Base-by-base conservation (phyloP, 2,797 vertebrate genomes). In the Lepidocolaptes lacrymiger region DNA sequence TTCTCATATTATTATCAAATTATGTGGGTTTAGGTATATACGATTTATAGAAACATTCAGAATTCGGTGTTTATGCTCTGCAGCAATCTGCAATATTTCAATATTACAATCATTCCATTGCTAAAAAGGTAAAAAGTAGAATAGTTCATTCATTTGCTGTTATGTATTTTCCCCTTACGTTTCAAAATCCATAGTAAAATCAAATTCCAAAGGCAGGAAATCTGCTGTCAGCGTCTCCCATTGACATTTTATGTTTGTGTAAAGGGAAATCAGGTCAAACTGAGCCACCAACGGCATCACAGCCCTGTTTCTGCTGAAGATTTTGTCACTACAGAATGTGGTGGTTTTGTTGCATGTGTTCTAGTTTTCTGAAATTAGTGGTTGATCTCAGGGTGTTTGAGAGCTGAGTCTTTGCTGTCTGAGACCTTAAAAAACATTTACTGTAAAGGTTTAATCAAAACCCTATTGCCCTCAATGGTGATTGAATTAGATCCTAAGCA, bases 201-300 rank as follows among this genome's bases (percentile, higher is more conserved):
- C 34, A 28, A 56, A 86, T 59, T 56, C 44, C 80, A 43, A 24
- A 89, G 80, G 52, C 63, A n/a, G 28, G 56, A 72, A 82, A 88
- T 67, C 73, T 64, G n/a, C 56, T 56, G 63, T 46, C 5, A 0
- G 28, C 66, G 0, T 81, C 93, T 95, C 67, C 67, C 71, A 54
- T 66, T 73, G 79, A 78, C 63, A 62, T 92, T 84, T 88, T 56
- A 28, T 41, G 34, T 67, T 93, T 52, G 44, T 48, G 20, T 84
- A 67, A 80, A 91, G 41, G 21, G 88, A 97, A 95, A 96, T 84
- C 73, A 91, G 91, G 92, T 93, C 94, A 94, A 92, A 66, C 22
- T 21, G 41, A 93, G 64, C 39, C 91, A 92, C 63, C 51, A 55
- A 62, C 79, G 63, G 76, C 82, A 81, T 81, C 82, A 69, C 76